These are phyloP conservation scores for Drosophila seguyi DNA, from an alignment of 1,140 invertebrate species.

Conservation along the genomic window DNA sequence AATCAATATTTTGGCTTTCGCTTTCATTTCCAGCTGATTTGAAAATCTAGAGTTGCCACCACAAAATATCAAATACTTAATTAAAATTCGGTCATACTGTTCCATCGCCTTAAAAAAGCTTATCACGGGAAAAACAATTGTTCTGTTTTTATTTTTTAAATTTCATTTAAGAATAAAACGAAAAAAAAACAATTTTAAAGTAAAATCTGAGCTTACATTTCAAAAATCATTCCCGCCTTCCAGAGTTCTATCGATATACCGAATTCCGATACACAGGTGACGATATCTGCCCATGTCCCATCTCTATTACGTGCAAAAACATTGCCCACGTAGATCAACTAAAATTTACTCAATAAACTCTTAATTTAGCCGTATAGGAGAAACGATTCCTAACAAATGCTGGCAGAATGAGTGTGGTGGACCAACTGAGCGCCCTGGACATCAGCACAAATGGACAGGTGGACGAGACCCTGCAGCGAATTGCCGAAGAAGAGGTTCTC, in stretches of 20 bases:
- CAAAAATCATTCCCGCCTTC: too few relatives aligned
- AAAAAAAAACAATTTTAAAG: too few relatives aligned
- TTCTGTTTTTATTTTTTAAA: not conserved
- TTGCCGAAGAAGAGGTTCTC: constrained; percentile 65
- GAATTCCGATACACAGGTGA: not conserved
- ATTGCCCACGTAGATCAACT: constrained; percentile 32
- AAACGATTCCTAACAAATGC: constrained; percentile 6
- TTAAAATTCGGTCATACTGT: not conserved
- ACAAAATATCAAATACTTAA: too few relatives aligned
- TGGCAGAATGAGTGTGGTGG: constrained; percentile 27
- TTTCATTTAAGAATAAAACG: not conserved
- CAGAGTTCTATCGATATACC: not conserved
- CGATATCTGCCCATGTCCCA: not conserved
- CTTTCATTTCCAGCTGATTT: constrained; percentile 44
- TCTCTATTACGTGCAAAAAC: constrained; percentile 14
- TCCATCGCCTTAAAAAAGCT: not conserved
- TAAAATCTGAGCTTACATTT: too few relatives aligned
- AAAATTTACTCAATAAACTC: not conserved
- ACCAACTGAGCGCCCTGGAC: constrained; percentile 43
- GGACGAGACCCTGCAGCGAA: constrained; percentile 50
- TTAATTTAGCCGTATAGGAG: not conserved
- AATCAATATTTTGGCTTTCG: constrained; percentile 72
- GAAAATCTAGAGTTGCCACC: constrained; percentile 2
- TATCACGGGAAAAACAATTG: accelerated
- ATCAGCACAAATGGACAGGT: constrained; percentile 61